phyloP scores from a whole-genome alignment of 2,113 vertebrate genomes.

The Poecilia latipinna region DNA sequence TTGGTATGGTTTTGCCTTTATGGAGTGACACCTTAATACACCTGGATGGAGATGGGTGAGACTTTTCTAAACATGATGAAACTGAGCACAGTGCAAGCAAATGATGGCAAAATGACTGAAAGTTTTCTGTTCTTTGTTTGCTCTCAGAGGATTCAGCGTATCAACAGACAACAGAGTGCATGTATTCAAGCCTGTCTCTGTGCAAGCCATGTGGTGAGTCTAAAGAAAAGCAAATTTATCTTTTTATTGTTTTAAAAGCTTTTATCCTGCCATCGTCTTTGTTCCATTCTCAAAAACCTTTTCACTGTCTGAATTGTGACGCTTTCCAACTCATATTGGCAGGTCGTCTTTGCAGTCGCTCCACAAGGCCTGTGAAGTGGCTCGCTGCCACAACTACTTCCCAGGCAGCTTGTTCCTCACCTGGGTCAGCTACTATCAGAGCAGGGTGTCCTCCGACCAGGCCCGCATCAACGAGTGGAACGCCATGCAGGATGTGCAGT shows the following conservation, averaged over 20 bases:
- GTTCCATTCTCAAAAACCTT: background rate
- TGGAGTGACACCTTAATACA: slow-evolving; percentile 99
- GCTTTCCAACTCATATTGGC: background rate
- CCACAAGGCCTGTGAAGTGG: slow-evolving; percentile 96
- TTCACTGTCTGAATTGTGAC: background rate
- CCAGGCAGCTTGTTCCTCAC: slow-evolving; percentile 97
- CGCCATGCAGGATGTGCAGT: slow-evolving; percentile 95
- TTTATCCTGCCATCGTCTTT: background rate
- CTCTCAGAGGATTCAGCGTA: slow-evolving; percentile 90
- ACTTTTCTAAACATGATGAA: slow-evolving; percentile 1
- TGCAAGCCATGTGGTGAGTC: slow-evolving; percentile 99
- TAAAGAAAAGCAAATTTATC: slow-evolving; percentile 1
- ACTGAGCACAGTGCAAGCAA: background rate
- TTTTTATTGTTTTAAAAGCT: background rate
- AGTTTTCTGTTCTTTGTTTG: slow-evolving; percentile 10
- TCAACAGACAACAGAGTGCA: slow-evolving; percentile 94
- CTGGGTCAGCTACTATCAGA: slow-evolving; percentile 99
- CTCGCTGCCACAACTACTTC: slow-evolving; percentile 95
- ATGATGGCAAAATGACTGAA: background rate
- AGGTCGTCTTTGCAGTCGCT: slow-evolving; percentile 97
- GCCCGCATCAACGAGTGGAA: slow-evolving; percentile 97
- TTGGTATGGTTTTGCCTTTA: slow-evolving; percentile 93
- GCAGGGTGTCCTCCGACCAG: slow-evolving; percentile 93
- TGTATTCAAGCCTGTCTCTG: slow-evolving; percentile 97
- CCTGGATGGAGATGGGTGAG: slow-evolving; percentile 98